Percentiles rank a stretch among this genome's conserved stretches.
Evolutionary conservation across 2,888 invertebrate species (phyloP).

Genomic region (Andrena hattorfiana): DNA sequence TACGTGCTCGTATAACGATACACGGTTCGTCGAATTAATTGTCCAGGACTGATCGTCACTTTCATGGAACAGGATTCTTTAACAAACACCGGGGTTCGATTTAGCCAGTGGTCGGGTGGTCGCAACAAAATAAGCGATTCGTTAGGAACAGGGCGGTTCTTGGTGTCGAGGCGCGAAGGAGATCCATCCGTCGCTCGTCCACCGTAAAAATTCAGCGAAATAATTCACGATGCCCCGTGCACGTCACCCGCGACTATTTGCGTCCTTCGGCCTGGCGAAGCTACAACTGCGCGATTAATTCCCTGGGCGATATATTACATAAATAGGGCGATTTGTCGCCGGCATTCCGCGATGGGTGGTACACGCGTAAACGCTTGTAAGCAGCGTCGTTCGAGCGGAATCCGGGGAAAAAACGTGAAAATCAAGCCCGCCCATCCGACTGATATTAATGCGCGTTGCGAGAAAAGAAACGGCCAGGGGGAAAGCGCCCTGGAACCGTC

Average conservation of each 20-base stretch:
- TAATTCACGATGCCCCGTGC: constrained; percentile 43
- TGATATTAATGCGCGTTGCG: constrained; percentile 40
- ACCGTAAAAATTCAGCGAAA: constrained; percentile 27
- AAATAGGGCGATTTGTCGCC: constrained; percentile 55
- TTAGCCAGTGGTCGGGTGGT: neutral
- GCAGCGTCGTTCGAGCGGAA: constrained; percentile 40
- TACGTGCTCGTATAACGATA: neutral
- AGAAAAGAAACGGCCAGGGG: neutral
- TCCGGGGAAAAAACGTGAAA: constrained; percentile 18
- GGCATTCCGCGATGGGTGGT: constrained; percentile 47
- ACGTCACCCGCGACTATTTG: constrained; percentile 46
- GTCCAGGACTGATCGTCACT: too few species aligned
- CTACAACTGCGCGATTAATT: constrained; percentile 53
- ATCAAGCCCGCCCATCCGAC: neutral
- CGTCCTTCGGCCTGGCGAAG: constrained; percentile 23
- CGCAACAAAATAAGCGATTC: neutral
- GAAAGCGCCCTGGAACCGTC: neutral
- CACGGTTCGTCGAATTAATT: neutral
- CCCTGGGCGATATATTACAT: constrained; percentile 53
- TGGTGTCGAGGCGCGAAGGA: too few species aligned
- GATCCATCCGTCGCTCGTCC: neutral
- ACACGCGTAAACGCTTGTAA: constrained; percentile 41
- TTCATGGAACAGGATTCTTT: too few species aligned
- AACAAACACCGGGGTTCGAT: neutral
- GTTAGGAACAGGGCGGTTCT: too few species aligned